Evolutionary conservation across 1,140 invertebrate species (phyloP), one percentile per base, ranked within the genome.

Genomic region (Paralvinella palmiformis): DNA sequence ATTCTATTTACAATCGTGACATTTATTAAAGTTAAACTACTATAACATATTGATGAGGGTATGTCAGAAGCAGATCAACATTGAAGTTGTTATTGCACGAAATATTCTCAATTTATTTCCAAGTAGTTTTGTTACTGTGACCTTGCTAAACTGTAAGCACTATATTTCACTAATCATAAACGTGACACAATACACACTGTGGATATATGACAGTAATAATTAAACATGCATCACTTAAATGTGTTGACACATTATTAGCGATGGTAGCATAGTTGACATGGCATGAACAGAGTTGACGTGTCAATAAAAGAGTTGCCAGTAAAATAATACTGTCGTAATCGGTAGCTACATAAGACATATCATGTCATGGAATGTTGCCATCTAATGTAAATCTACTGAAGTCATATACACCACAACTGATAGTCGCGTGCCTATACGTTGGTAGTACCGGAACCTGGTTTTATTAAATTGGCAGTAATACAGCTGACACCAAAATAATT

Each of bases 151-250:
- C n/a, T n/a, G n/a, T 15, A 48, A 48, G 45, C 45, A 48, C 45
- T 4, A 48, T 48, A 48, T 3, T 48, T 15, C 45, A 48, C 3
- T 48, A 24, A 22, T 48, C 13, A 48, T 5, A 48, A 48, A 48
- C n/a, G n/a, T n/a, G 45, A 48, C 45, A 48, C 15, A 48, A 48
- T 48, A 5, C n/a, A n/a, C n/a, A n/a, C n/a, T n/a, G n/a, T n/a
- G n/a, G n/a, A n/a, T n/a, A n/a, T n/a, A 15, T 48, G 48, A 52
- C 48, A 52, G 31, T 29, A 52, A 52, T 52, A 10, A 2, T 52
- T 52, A 52, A 10, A 52, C n/a, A 52, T 52, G 48, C 17, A 52
- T 52, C 31, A 52, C 48, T 7, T 52, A 15, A 52, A 52, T 52
- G n/a, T 13, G 48, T 52, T 2, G 10, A 52, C n/a, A 52, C 48